Evolutionary conservation across 1,140 invertebrate genomes (phyloP), one percentile per base, ranked within the genome.

Genomic region (Ectropis grisescens): DNA sequence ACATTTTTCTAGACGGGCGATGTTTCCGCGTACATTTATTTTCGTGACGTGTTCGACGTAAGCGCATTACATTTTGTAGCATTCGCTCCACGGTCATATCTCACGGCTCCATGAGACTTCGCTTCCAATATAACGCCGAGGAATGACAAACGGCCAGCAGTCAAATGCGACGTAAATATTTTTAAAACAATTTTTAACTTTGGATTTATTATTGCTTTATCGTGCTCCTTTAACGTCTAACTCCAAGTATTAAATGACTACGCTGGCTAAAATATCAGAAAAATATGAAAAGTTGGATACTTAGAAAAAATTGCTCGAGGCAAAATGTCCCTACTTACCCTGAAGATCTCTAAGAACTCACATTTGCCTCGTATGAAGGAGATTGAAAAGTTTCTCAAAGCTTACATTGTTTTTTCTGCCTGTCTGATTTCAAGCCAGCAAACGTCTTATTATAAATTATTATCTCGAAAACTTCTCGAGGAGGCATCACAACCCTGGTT

Each of bases 1-100:
- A 44, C 53, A 37, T 37, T 47, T 39, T 34, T 24, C 29, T 16
- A 40, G 37, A 58, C 43, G 54, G 46, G 41, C 28, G 55, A 59
- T 51, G 58, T 65, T 47, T 53, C 51, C 46, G 35, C 43, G 48
- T 41, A 47, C 59, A 67, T 69, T 69, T 67, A 54, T 72, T 72
- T 57, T 47, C 47, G 22, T 48, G 65, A 61, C 49, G 46, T 65
- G 45, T 62, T 57, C 62, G 61, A 62, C 54, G 58, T 58, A 58
- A 59, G 46, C 45, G 45, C 56, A 67, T 67, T 67, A 62, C 51
- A 62, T 58, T 67, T 48, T 64, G 58, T 50, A 56, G 49, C 47
- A 51, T 62, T 67, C 49, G 53, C 58, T 57, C 54, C 50, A 37
- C 40, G 38, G 47, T 50, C 53, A 57, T 67, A 64, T 66, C 58